phyloP scores from a whole-genome alignment of 2,888 invertebrate species.

The Hetaerina titia region DNA sequence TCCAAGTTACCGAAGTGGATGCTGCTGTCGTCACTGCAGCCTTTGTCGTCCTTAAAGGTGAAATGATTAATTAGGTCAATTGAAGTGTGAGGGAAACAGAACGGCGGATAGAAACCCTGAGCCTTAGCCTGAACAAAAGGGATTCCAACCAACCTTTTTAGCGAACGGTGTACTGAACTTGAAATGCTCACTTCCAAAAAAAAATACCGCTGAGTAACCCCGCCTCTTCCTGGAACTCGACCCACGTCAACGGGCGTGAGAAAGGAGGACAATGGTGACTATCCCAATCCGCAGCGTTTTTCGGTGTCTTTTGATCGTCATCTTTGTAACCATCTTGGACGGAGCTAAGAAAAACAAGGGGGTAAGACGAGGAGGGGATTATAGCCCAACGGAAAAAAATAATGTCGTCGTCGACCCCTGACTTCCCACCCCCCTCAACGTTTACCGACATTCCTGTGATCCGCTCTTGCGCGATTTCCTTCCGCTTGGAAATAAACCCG shows the following conservation, averaged over 20 bases:
- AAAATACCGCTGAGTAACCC: not conserved
- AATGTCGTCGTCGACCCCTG: not conserved
- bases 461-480: constrained; percentile 47
- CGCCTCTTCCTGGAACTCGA: not conserved
- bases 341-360: not conserved
- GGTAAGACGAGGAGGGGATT: not conserved
- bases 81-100: no score
- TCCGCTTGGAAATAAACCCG: constrained; percentile 10
- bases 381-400: not conserved
- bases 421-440: not conserved
- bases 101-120: no score
- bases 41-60: no score
- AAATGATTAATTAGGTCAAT: no score
- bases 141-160: no score
- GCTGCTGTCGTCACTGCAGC: no score
- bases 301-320: not conserved
- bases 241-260: not conserved
- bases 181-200: no score
- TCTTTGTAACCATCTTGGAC: not conserved
- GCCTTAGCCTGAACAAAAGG: no score
- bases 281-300: not conserved
- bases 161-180: no score
- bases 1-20: no score
- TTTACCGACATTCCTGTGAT: constrained; percentile 37
- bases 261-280: not conserved